These are phyloP conservation scores for Cyprinodon variegatus DNA, from an alignment of 2,113 vertebrate genomes.

Conservation along the genomic window DNA sequence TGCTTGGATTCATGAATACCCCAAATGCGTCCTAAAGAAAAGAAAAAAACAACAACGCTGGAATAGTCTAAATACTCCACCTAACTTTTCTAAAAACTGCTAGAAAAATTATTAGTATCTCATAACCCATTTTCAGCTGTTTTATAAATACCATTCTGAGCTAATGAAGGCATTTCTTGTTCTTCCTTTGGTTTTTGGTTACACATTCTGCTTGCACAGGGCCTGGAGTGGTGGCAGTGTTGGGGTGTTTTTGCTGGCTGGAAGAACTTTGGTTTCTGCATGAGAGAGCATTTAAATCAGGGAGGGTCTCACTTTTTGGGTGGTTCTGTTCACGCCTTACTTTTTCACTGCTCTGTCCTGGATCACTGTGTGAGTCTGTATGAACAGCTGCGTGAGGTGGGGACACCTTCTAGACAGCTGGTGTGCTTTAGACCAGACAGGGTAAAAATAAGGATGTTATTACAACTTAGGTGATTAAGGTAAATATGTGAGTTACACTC, in stretches of 20 bases:
- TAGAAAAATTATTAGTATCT: too few relatives aligned
- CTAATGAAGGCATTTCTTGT: conserved; percentile 4
- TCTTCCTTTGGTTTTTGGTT: conserved; percentile 10
- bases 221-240: conserved; percentile 54
- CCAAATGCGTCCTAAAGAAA: too few relatives aligned
- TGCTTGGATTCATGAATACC: too few relatives aligned
- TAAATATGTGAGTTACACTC: not conserved
- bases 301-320: conserved; percentile 50
- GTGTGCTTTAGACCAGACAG: conserved; percentile 10
- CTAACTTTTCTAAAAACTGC: too few relatives aligned
- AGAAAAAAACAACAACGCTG: too few relatives aligned
- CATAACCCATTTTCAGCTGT: not conserved
- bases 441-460: not conserved
- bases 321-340: conserved; percentile 51
- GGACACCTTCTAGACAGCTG: conserved; percentile 58
- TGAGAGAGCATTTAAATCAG: conserved; percentile 55
- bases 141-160: conserved; percentile 13
- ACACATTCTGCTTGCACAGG: conserved; percentile 32
- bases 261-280: conserved; percentile 37
- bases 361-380: conserved; percentile 69
- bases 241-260: conserved; percentile 65
- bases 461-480: not conserved
- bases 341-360: conserved; percentile 51
- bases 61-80: too few relatives aligned
- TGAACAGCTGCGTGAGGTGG: conserved; percentile 72